Base-by-base conservation (phyloP, 2,888 invertebrate genomes). In the Lepidonotus clava region DNA sequence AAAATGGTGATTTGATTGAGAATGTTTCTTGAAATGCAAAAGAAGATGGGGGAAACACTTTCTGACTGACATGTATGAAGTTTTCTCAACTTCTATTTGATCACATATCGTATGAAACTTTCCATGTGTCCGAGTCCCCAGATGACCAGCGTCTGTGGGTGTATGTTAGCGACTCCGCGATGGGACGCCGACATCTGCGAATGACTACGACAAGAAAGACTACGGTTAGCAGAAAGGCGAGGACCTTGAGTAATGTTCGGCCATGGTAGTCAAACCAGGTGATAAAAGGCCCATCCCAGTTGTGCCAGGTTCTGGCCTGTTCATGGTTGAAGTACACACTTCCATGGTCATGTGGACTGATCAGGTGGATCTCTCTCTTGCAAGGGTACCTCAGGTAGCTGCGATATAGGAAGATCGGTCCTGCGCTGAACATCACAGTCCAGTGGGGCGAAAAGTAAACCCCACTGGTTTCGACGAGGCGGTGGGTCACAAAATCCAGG, bases 351-450 rank as follows among this genome's bases (percentile, higher is more conserved):
- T 56, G 40, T 6, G 56, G 18, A 8, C 61, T 61, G n/a, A 66
- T 40, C 18, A 84, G 24, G 28, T 84, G 38, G 4, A 84, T 40
- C 21, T 84, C 34, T 0, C n/a, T n/a, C 28, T 84, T 84, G 40
- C 84, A 84, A 11, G 84, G 84, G 32, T 84, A 84, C 14, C 28
- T 46, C 5, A 84, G 41, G 66, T 84, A 84, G 40, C 56, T 66
- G 28, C 56, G 40, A 67, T 84, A 84, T 11, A 89, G 80, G 36
- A 83, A 89, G 86, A 88, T 66, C 5, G 89, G 89, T 18, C 89
- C 89, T 0, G 89, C 87, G 21, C 51, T 80, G 71, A 88, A 87
- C 84, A 89, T 89, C 18, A 89, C 87, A 6, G 88, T 89, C 53
- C 86, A 77, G 80, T 89, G 87, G 18, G 87, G 88, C 21, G 88